These are phyloP conservation scores for Chlamydotis undulata DNA, from an alignment of 2,113 vertebrate genomes.

Conservation along the genomic window DNA sequence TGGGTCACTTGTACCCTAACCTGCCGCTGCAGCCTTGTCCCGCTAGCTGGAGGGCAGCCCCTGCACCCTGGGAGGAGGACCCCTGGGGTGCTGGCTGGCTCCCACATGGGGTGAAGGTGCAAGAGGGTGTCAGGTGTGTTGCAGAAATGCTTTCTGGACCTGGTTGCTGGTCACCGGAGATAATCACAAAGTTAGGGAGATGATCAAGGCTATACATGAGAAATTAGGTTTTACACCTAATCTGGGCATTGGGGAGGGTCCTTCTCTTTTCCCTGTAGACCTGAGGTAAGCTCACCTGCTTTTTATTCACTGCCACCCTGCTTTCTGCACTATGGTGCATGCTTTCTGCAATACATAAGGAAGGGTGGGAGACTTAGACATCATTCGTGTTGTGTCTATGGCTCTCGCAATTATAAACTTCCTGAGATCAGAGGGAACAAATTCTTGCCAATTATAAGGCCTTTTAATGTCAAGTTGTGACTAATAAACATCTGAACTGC, in stretches of 20 bases:
- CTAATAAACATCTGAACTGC: constrained; percentile 56
- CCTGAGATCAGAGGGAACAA: constrained; percentile 24
- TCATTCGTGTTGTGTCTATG: constrained; percentile 3
- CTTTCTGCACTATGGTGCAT: background rate
- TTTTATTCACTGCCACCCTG: background rate
- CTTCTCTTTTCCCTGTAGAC: background rate
- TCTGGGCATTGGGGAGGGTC: background rate
- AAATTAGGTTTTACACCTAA: background rate
- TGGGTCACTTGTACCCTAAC: background rate
- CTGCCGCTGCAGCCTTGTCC: fast-evolving
- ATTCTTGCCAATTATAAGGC: constrained; percentile 15
- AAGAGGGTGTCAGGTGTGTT: fast-evolving
- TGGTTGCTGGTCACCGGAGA: background rate
- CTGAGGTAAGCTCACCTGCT: background rate
- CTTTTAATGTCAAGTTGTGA: constrained; percentile 41
- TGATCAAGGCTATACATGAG: background rate
- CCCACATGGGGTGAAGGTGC: fast-evolving
- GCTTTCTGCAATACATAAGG: background rate
- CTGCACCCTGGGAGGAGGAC: fast-evolving
- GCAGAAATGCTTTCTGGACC: background rate
- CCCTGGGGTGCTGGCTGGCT: background rate
- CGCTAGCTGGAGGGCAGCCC: fast-evolving
- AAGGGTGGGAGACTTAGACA: background rate
- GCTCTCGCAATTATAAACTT: background rate
- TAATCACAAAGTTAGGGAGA: background rate